phyloP scores from a whole-genome alignment of 1,140 invertebrate genomes.

The Bombus waltoni region DNA sequence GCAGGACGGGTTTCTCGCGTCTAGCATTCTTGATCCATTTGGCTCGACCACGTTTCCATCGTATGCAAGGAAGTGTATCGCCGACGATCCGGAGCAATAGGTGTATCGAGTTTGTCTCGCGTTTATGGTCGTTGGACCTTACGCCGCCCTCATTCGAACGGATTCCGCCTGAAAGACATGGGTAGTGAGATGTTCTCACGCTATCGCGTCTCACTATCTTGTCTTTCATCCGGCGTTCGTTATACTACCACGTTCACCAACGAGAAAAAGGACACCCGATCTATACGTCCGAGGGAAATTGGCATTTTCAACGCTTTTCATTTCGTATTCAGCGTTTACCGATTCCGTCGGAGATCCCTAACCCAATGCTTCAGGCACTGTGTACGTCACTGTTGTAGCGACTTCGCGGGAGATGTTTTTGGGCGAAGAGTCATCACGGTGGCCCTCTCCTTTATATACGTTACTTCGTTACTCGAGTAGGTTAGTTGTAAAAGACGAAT shows the following conservation, averaged over 20 bases:
- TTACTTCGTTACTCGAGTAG: too few species aligned
- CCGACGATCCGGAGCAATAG: neutral
- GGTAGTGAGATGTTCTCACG: conserved; percentile 94
- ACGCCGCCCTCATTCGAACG: conserved; percentile 25
- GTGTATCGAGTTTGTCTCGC: neutral
- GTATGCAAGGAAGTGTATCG: neutral
- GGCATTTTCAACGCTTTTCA: neutral
- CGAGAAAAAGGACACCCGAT: neutral
- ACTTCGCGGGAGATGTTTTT: neutral
- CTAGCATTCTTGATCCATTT: conserved; percentile 28
- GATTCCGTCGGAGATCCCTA: too few species aligned
- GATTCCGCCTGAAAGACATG: conserved; percentile 93
- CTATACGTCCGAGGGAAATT: neutral
- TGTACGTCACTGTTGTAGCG: neutral
- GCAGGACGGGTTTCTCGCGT: neutral
- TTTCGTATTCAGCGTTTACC: too few species aligned
- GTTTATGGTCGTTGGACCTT: neutral
- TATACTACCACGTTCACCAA: conserved; percentile 28
- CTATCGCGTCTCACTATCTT: conserved; percentile 93
- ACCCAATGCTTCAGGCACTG: neutral
- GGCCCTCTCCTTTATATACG: neutral
- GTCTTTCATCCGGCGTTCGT: conserved; percentile 91
- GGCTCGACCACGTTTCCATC: neutral
- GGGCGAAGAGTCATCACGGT: neutral
- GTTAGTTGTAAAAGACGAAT: too few species aligned